A percentile compares a stretch with the other conserved stretches of the same genome.
Evolutionary conservation across 2,113 vertebrate species (phyloP).

Genomic region (Telmatochromis bifrenatus): DNA sequence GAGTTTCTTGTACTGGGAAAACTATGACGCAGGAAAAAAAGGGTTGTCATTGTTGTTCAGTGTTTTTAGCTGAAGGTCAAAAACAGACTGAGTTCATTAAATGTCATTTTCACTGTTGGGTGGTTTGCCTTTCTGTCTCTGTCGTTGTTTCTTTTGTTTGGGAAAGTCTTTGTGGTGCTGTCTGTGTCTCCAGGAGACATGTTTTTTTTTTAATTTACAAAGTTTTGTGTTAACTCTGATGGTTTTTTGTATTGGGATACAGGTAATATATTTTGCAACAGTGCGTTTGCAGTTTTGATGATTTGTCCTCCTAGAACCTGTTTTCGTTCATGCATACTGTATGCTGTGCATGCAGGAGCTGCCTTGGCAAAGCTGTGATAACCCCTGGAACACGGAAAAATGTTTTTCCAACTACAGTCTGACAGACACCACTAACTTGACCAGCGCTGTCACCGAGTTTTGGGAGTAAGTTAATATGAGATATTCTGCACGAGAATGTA

Average conservation of each 20-base stretch:
- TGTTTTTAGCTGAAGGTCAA: neutral
- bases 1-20: neutral
- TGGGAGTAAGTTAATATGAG: constrained; percentile 79
- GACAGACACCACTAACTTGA: constrained; percentile 82
- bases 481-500: neutral
- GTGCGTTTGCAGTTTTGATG: neutral
- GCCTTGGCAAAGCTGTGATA: constrained; percentile 85
- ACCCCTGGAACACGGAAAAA: constrained; percentile 82
- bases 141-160: neutral
- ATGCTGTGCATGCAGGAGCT: constrained; percentile 68
- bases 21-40: neutral
- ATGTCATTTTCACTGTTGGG: neutral
- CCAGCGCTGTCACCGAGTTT: constrained; percentile 85
- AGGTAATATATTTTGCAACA: neutral
- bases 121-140: neutral
- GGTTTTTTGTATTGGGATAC: neutral
- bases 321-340: neutral
- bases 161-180: neutral
- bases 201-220: neutral
- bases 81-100: neutral
- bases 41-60: neutral
- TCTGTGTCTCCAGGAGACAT: neutral
- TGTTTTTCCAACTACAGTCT: constrained; percentile 89
- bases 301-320: neutral
- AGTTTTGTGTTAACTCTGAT: neutral